These are phyloP conservation scores for Sarcophilus harrisii DNA, from an alignment of 2,797 vertebrate genomes.

Conservation along the genomic window DNA sequence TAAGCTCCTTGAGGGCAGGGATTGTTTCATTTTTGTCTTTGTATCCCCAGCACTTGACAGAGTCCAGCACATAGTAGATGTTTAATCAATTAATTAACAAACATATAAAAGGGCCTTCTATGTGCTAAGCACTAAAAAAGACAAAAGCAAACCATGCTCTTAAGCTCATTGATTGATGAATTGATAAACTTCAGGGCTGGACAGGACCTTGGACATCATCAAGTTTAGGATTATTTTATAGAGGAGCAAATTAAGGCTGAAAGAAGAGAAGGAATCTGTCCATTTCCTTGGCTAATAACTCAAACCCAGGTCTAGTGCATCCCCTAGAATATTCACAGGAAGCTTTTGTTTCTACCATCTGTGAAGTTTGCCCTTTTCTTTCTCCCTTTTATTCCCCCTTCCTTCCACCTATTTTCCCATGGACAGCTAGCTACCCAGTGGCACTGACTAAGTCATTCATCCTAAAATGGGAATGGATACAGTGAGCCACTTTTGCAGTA, in stretches of 20 bases:
- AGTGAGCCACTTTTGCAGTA: too few species aligned
- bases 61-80: not conserved
- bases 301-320: not conserved
- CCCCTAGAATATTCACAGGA: not conserved
- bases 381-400: not conserved
- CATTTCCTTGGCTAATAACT: not conserved
- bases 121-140: not conserved
- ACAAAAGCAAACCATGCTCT: not conserved
- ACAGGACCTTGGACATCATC: not conserved
- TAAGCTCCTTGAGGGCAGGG: not conserved
- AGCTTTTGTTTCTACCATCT: not conserved
- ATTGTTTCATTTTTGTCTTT: not conserved
- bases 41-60: not conserved
- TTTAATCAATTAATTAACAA: not conserved
- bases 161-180: not conserved
- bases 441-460: not conserved
- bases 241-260: not conserved
- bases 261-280: not conserved
- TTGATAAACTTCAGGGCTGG: not conserved
- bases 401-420: not conserved
- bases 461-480: not conserved
- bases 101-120: not conserved
- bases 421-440: not conserved
- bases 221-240: not conserved
- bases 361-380: not conserved